Evolutionary conservation across 2,113 vertebrate species (phyloP).

Genomic region (Murina feae): DNA sequence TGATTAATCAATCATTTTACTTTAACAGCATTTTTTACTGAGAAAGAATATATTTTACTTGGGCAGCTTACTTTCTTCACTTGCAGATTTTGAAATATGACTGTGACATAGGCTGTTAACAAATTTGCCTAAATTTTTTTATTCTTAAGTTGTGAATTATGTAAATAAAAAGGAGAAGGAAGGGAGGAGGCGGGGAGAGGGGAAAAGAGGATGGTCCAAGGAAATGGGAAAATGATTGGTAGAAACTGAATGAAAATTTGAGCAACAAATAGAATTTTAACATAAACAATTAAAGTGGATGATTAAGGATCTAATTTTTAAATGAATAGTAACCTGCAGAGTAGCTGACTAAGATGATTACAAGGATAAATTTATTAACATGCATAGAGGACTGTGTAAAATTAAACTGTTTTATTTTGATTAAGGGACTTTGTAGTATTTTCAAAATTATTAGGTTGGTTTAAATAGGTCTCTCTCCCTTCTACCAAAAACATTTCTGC

Average conservation of each 20-base stretch:
- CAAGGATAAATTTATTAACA: neutral
- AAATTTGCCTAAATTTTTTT: neutral
- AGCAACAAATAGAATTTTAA: neutral
- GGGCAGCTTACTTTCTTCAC: neutral
- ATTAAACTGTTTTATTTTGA: neutral
- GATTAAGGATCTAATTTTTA: neutral
- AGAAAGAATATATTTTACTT: neutral
- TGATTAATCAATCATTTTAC: neutral
- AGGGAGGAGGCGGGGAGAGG: fast-evolving
- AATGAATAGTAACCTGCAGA: neutral
- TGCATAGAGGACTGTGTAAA: neutral
- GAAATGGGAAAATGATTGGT: neutral
- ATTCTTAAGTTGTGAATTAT: neutral
- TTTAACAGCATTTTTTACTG: neutral
- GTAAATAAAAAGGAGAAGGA: neutral
- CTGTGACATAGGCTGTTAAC: neutral
- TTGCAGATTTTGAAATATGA: slow-evolving; percentile 27
- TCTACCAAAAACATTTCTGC: neutral
- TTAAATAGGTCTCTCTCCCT: neutral
- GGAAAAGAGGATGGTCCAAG: neutral
- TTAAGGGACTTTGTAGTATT: neutral
- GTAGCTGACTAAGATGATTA: neutral
- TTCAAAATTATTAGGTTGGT: neutral
- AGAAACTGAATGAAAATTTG: neutral
- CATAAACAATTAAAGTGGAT: neutral